Base-by-base conservation (phyloP, 2,888 invertebrate genomes). In the Synanthedon tipuliformis region DNA sequence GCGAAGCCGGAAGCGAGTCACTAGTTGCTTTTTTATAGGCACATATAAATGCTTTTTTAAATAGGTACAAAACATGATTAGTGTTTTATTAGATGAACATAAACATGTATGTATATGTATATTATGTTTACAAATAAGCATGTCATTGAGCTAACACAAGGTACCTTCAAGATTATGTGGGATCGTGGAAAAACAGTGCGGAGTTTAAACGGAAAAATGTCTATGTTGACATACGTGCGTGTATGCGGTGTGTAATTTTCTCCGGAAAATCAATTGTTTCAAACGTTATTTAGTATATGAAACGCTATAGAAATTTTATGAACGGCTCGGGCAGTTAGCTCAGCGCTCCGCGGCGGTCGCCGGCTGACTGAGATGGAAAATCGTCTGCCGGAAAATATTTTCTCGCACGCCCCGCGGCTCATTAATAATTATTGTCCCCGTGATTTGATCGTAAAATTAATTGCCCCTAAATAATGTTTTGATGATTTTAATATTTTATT, bases 281-380 rank as follows among this genome's bases (percentile, higher is more conserved):
- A 71, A 67, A 65, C 58, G 69, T 57, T 70, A 67, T 56, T 55
- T 75, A 69, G 78, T 80, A 77, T 77, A 78, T 74, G 75, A 78
- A 64, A 66, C 57, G 61, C 16, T 50, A 50, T 10, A 50, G 8
- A 15, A 50, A 13, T 45, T 7, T 49, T 18, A 18, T 8, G 11
- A 18, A 49, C 34, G 15, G n/a, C 10, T 8, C 52, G 40, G 40
- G 41, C 12, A 63, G 65, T 69, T 61, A 61, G 57, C 55, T 68
- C 68, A 67, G 64, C 69, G 73, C 75, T 64, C 59, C 75, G 75
- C 82, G 78, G 69, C 80, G 76, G 71, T 65, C 71, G 77, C 64
- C 71, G 75, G 77, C 72, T 73, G 76, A 85, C 85, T 85, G 73
- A 59, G 55, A 59, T 59, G 63, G 71, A 65, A 72, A 73, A 69